Conservation (phyloP, 2,888 invertebrate species). For the Napeogenes inachia region DNA sequence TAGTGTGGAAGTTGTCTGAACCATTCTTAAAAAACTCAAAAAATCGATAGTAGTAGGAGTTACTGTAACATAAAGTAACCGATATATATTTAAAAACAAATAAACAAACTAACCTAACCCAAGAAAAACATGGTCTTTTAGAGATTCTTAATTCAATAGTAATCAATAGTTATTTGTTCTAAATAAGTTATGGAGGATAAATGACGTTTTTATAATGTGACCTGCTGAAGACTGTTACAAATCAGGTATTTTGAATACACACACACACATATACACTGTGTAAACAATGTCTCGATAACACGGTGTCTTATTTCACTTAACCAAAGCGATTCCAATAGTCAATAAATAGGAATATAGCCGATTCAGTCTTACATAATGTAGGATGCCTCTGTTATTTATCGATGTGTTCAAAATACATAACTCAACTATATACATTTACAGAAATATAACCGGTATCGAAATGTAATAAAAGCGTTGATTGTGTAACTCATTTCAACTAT, state of each 20-base stretch:
- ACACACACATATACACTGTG: conserved; percentile 14
- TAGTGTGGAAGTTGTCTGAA: no score
- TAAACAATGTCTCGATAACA: conserved; percentile 45
- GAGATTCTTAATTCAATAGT: no score
- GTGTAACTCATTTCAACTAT: not conserved
- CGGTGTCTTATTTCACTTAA: conserved; percentile 41
- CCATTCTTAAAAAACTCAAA: no score
- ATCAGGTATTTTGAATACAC: conserved; percentile 15
- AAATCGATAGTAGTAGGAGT: no score
- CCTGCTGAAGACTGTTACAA: conserved; percentile 10
- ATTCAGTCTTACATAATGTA: conserved; percentile 29
- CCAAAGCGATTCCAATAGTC: conserved; percentile 37
- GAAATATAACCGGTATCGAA: conserved; percentile 4
- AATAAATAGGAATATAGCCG: conserved; percentile 27
- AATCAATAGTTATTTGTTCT: no score
- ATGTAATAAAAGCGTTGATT: not conserved
- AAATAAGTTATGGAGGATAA: no score
- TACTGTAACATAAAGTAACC: no score
- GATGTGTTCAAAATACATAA: not conserved
- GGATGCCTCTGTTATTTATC: conserved; percentile 1
- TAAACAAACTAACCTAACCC: no score
- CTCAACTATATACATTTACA: not conserved
- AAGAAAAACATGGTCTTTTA: no score
- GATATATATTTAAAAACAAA: no score
- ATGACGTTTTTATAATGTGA: conserved; percentile 7